Percentiles rank a stretch among this genome's conserved stretches.
Evolutionary conservation across 2,113 vertebrate species (phyloP).

Genomic region (Conger conger): DNA sequence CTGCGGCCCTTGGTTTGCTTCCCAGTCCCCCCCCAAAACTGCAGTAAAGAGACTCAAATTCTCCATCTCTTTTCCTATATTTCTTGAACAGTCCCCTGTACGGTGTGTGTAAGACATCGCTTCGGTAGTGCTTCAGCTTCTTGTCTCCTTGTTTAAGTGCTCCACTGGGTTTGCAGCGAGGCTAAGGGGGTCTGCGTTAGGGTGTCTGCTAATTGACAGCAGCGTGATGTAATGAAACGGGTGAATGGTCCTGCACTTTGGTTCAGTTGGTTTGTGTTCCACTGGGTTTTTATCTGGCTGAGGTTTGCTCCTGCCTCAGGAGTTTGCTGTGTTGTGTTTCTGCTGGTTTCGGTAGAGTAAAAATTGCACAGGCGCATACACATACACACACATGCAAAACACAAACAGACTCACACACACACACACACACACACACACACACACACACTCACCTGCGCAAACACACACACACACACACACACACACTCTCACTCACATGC

Average conservation of each 20-base stretch:
- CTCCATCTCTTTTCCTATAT: not conserved
- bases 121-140: not conserved
- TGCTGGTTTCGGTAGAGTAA: not conserved
- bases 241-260: not conserved
- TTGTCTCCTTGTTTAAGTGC: not conserved
- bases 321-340: not conserved
- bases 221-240: not conserved
- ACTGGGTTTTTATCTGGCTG: not conserved
- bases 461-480: no score
- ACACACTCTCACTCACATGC: no score
- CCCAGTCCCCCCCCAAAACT: not conserved
- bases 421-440: no score
- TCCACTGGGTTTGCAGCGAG: not conserved
- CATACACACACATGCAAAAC: not conserved
- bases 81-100: not conserved
- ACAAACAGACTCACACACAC: not conserved
- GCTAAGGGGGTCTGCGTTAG: no score
- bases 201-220: no score
- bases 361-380: not conserved
- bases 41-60: not conserved
- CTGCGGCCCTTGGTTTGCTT: not conserved
- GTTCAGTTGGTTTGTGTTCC: constrained; percentile 18
- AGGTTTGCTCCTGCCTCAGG: not conserved
- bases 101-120: not conserved
- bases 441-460: no score